These are phyloP conservation scores for Telenomus remus DNA, from an alignment of 1,140 invertebrate species.

Conservation along the genomic window DNA sequence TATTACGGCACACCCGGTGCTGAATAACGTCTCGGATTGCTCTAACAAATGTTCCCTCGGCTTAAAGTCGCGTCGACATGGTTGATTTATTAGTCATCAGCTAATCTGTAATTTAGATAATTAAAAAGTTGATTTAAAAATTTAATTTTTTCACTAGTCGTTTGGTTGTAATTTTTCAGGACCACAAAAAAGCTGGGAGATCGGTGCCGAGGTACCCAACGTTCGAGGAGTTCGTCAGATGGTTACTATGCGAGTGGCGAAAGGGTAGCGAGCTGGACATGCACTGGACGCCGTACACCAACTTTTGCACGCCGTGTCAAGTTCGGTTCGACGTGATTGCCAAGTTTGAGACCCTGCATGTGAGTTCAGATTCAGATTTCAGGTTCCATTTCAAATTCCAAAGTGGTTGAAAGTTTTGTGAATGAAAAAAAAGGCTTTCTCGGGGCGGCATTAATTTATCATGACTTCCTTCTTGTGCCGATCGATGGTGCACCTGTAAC, in stretches of 20 bases:
- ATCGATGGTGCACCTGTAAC: too few species aligned
- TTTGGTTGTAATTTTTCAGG: slow-evolving; percentile 46
- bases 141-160: too few species aligned
- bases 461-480: too few species aligned
- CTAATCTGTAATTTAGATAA: too few species aligned
- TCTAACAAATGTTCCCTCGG: slow-evolving; percentile 5
- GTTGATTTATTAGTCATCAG: background rate
- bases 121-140: too few species aligned
- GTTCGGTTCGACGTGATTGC: slow-evolving; percentile 91
- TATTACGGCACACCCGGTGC: slow-evolving; percentile 1
- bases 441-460: too few species aligned
- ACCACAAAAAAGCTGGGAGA: slow-evolving; percentile 64
- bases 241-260: slow-evolving; percentile 82
- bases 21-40: slow-evolving; percentile 8
- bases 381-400: background rate
- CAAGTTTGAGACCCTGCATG: slow-evolving; percentile 90
- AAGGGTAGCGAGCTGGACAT: slow-evolving; percentile 85
- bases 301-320: slow-evolving; percentile 92
- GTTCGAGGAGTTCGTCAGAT: slow-evolving; percentile 86
- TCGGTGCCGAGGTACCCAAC: slow-evolving; percentile 80
- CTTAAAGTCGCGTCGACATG: background rate
- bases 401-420: too few species aligned
- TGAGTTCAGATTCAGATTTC: slow-evolving; percentile 59
- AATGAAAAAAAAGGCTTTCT: background rate
- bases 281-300: slow-evolving; percentile 91